Conservation (phyloP, 1,140 invertebrate species). For the Microplitis mediator region DNA sequence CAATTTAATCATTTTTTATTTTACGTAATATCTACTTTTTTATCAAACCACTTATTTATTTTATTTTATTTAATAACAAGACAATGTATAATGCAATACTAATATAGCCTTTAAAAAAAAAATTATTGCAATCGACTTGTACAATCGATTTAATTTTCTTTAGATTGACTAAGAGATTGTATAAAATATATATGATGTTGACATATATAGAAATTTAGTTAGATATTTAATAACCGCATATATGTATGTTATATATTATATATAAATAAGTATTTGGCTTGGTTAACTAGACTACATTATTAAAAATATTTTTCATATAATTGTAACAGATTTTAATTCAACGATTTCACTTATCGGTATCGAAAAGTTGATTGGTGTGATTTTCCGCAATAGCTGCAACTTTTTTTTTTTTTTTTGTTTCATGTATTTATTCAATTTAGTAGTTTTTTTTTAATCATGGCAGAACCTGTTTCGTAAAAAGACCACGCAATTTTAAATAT, state of each 20-base stretch:
- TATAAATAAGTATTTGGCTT: not conserved
- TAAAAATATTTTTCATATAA: not conserved
- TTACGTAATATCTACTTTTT: not conserved
- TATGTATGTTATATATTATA: not conserved
- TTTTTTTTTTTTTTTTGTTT: conserved; percentile 27
- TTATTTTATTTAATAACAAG: not conserved
- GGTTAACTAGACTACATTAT: not conserved
- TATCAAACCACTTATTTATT: not conserved
- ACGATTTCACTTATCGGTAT: conserved; percentile 31
- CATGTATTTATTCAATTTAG: not conserved
- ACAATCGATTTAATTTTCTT: too few species aligned
- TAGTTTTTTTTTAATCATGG: not conserved
- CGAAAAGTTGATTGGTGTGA: conserved; percentile 21
- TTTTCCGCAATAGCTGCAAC: conserved; percentile 24
- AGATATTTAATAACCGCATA: not conserved
- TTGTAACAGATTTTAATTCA: conserved; percentile 33
- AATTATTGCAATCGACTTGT: too few species aligned
- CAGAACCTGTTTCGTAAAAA: not conserved
- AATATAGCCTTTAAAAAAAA: not conserved
- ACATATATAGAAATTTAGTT: not conserved
- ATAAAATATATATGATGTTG: too few species aligned
- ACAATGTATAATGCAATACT: not conserved
- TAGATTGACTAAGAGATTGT: too few species aligned
- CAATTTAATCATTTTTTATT: not conserved
- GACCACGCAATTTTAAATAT: too few species aligned